Percentiles rank a stretch among this genome's conserved stretches.
Evolutionary conservation across 2,797 vertebrate genomes (phyloP).

Genomic region (Enteromius radiatus): DNA sequence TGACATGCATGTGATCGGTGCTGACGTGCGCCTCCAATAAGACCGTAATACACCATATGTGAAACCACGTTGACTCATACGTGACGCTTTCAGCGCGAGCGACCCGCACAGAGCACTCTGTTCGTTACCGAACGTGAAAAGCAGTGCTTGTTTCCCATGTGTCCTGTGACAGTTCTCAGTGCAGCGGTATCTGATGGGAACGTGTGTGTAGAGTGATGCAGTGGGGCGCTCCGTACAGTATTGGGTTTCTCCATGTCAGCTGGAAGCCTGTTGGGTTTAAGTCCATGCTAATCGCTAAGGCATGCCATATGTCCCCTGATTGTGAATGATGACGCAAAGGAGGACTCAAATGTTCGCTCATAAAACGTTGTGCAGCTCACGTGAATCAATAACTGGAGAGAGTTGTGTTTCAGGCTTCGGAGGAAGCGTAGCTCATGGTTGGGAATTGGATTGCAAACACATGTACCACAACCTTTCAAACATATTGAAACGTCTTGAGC

Average conservation of each 20-base stretch:
- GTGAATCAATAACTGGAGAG: conserved; percentile 65
- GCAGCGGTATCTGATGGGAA: conserved; percentile 52
- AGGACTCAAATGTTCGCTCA: conserved; percentile 61
- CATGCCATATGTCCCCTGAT: conserved; percentile 63
- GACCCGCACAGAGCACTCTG: neutral
- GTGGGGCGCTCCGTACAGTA: conserved; percentile 50
- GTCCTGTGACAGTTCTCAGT: conserved; percentile 50
- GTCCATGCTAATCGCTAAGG: conserved; percentile 60
- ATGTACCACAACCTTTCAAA: conserved; percentile 45
- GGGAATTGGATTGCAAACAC: conserved; percentile 50
- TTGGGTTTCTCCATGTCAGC: conserved; percentile 62
- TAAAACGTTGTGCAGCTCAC: conserved; percentile 50
- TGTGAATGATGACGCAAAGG: conserved; percentile 62
- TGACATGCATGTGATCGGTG: conserved; percentile 24
- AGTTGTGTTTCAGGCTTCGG: conserved; percentile 52
- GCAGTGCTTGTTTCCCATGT: conserved; percentile 36
- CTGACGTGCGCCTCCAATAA: neutral
- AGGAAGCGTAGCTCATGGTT: conserved; percentile 29
- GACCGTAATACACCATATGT: neutral
- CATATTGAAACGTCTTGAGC: conserved; percentile 35
- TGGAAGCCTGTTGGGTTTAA: conserved; percentile 56
- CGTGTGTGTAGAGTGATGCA: conserved; percentile 51
- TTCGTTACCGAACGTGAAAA: conserved; percentile 22
- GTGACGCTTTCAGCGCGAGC: neutral
- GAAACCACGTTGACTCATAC: neutral